Evolutionary conservation across 2,888 invertebrate species (phyloP).

Genomic region (Hyles lineata): DNA sequence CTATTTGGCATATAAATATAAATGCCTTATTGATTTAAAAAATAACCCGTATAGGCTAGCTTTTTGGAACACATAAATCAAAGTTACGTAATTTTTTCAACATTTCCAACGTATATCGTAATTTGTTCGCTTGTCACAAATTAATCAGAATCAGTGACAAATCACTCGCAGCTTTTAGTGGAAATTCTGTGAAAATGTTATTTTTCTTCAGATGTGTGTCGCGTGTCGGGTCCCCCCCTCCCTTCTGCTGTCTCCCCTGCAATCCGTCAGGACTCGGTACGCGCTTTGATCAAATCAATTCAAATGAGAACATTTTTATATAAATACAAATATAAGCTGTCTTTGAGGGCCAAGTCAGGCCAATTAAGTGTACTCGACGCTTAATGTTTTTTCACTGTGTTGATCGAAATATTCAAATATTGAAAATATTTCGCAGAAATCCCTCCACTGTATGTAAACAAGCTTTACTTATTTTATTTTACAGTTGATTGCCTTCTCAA

Average conservation of each 20-base stretch:
- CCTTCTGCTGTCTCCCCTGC: too few species aligned
- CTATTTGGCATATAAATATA: neutral
- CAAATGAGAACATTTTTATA: constrained; percentile 8
- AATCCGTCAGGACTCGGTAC: neutral
- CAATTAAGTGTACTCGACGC: neutral
- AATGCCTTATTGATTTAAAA: neutral
- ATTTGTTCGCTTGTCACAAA: constrained; percentile 28
- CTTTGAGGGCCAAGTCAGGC: constrained; percentile 3
- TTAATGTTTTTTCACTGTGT: constrained; percentile 3
- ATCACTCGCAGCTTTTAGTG: constrained; percentile 29
- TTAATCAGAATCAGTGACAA: constrained; percentile 30
- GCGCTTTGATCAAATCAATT: constrained; percentile 8
- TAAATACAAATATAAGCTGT: constrained; percentile 5
- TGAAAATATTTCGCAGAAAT: neutral
- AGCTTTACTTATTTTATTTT: neutral
- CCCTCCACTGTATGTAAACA: neutral
- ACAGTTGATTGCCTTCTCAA: too few species aligned
- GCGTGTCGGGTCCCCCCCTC: neutral
- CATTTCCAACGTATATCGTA: constrained; percentile 15
- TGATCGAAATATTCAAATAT: neutral
- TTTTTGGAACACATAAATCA: constrained; percentile 7
- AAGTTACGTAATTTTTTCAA: neutral
- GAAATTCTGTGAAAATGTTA: constrained; percentile 26
- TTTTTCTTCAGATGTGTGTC: constrained; percentile 3
- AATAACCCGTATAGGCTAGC: neutral